Base-by-base conservation (phyloP, 37 sponge, comb jelly and placozoan species). In the Agelas oroides region DNA sequence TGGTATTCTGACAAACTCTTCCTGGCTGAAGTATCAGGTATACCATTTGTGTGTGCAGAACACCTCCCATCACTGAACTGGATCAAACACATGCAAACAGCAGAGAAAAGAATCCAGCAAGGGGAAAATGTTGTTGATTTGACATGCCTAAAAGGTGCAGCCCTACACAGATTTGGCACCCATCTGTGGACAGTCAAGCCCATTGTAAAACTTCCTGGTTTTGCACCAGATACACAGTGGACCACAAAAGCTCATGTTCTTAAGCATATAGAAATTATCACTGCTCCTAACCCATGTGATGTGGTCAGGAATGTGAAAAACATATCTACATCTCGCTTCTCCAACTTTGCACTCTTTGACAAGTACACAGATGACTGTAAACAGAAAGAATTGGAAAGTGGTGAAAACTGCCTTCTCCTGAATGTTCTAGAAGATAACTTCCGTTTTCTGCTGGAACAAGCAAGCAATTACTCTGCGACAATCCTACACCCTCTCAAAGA, bases 161-260 rank as follows among this genome's bases (percentile, higher is more conserved):
- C 52, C 17, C 16, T 46, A 30, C 68, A 41, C 20, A 30, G 39
- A 18, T 1, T 1, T 17, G 16, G 24, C 1, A 15, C 20, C 12
- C 34, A 68, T 31, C 31, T 69, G 13, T 81, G 81, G 81, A 81
- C 81, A 23, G 59, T 69, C 2, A 81, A 53, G 31, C 33, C 59
- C 36, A 57, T 81, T 53, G 58, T 81, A 3, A 24, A 81, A 30
- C 28, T 81, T 19, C 81, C 81, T 20, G 8, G 46, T 8, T 46
- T 46, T 38, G 53, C 69, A 68, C 5, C 20, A 28, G 5, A 32
- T 6, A 24, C 35, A 68, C 20, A 32, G 6, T 6, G 2, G n/a
- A 8, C 37, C 18, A 41, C 23, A 28, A 38, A 19, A 19, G 46
- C 46, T 46, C 6, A 46, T 12, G 3, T 46, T 8, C 46, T 46